Conservation (phyloP, 2,797 vertebrate genomes). For the Crocidura indochinensis region DNA sequence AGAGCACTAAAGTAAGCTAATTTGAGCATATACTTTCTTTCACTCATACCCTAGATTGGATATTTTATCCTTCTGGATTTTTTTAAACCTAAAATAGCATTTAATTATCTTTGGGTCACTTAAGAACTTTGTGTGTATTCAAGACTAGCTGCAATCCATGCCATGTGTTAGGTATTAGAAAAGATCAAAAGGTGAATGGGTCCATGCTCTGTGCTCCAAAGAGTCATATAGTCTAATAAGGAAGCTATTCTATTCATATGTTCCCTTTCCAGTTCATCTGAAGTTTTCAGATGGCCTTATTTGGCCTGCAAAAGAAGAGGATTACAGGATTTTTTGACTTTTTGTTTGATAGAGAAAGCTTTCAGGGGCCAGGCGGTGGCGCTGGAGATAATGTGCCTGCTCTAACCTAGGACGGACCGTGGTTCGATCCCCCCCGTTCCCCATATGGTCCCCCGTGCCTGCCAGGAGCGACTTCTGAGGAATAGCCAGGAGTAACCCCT, state of each 20-base stretch:
- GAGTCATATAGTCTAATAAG: neutral
- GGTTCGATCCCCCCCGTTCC: no score
- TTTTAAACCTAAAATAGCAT: constrained; percentile 28
- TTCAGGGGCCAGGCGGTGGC: no score
- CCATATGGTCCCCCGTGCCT: no score
- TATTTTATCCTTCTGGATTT: no score
- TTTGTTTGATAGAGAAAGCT: constrained; percentile 7
- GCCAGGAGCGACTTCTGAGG: no score
- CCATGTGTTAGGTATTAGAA: neutral
- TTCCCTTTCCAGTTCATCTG: constrained; percentile 17
- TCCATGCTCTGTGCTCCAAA: constrained; percentile 26
- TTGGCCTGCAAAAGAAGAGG: constrained; percentile 27
- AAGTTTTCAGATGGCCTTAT: neutral
- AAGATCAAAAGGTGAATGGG: constrained; percentile 18
- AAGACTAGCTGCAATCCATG: constrained; percentile 10
- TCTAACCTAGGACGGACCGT: no score
- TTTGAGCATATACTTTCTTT: neutral
- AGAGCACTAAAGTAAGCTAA: neutral
- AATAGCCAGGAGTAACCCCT: no score
- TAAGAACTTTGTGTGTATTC: constrained; percentile 21
- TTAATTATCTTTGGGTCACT: constrained; percentile 37
- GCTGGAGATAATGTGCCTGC: no score
- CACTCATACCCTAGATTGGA: neutral
- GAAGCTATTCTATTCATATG: no score
- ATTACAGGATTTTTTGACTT: neutral